These are phyloP conservation scores for Cynaeus angustus DNA, from an alignment of 2,888 invertebrate genomes.

Conservation along the genomic window DNA sequence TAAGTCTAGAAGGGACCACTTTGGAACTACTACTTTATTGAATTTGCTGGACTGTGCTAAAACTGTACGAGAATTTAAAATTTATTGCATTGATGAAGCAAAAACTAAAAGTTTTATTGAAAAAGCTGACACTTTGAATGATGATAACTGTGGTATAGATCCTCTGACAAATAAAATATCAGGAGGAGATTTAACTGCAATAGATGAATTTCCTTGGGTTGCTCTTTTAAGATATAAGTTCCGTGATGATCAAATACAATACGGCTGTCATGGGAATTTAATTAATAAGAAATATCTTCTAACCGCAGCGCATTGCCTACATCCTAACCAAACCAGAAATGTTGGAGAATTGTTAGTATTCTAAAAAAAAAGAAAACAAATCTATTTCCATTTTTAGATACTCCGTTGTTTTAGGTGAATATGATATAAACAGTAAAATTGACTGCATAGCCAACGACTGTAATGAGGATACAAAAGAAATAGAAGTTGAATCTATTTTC, in stretches of 20 bases:
- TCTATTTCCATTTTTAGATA: constrained; percentile 66
- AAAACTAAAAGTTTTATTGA: neutral
- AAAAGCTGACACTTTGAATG: neutral
- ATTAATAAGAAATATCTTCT: constrained; percentile 65
- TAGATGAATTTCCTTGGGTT: constrained; percentile 29
- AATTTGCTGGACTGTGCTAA: neutral
- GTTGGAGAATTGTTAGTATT: constrained; percentile 8
- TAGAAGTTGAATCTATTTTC: constrained; percentile 51
- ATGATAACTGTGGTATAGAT: constrained; percentile 1
- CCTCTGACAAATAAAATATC: constrained; percentile 1
- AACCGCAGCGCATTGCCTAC: constrained; percentile 70
- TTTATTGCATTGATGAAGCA: neutral
- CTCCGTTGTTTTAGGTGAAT: constrained; percentile 78
- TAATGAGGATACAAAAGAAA: constrained; percentile 54
- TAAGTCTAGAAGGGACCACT: neutral
- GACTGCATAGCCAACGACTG: constrained; percentile 73
- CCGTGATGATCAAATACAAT: constrained; percentile 52
- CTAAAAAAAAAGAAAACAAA: constrained; percentile 10
- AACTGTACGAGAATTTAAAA: neutral
- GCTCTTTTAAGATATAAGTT: constrained; percentile 19
- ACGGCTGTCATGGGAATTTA: constrained; percentile 67
- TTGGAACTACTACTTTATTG: neutral
- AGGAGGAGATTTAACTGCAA: constrained; percentile 5
- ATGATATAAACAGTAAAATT: constrained; percentile 75
- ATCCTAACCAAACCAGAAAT: constrained; percentile 48